Evolutionary conservation across 2,888 invertebrate genomes (phyloP), one percentile per base, ranked within the genome.

Genomic region (Chymomyza caudatula): DNA sequence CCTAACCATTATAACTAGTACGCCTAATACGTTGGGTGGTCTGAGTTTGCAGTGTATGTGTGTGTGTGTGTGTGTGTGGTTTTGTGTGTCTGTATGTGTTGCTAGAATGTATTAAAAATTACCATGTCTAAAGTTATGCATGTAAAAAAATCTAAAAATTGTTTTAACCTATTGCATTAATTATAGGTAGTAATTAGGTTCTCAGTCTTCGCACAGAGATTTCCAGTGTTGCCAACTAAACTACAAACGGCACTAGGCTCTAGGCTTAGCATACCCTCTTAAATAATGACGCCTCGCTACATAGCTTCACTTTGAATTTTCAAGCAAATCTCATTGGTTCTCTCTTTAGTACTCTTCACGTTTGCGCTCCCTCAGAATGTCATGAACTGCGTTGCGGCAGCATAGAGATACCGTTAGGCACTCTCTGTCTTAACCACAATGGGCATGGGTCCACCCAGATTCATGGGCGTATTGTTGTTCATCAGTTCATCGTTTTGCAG

Each of bases 151-250:
- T 20, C 37, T 54, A 74, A 65, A 60, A 64, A 60, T 49, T 65
- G 52, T 59, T 58, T 49, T 64, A 55, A 54, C 13, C 13, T 42
- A 37, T 56, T 29, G 17, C 4, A 42, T 77, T 76, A 88, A 79
- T 78, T 87, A 83, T 83, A 83, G 85, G 82, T 86, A 83, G 86
- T 78, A 86, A 71, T 75, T 81, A 84, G 86, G 86, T 88, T 88
- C 90, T 90, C 90, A 90, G 90, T 90, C 90, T 90, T 90, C 83
- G 88, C 90, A 89, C 89, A 89, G 89, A 90, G 88, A 88, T 89
- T 87, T 85, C 71, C 82, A 83, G 76, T 78, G 73, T 75, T 73
- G 70, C 67, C 43, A 71, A 65, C 63, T 60, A 59, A 68, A 68
- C 67, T 70, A 74, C 73, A 74, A 63, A 15, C n/a, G n/a, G n/a